phyloP scores from a whole-genome alignment of 2,888 invertebrate species.

The Scaptomyza parva region DNA sequence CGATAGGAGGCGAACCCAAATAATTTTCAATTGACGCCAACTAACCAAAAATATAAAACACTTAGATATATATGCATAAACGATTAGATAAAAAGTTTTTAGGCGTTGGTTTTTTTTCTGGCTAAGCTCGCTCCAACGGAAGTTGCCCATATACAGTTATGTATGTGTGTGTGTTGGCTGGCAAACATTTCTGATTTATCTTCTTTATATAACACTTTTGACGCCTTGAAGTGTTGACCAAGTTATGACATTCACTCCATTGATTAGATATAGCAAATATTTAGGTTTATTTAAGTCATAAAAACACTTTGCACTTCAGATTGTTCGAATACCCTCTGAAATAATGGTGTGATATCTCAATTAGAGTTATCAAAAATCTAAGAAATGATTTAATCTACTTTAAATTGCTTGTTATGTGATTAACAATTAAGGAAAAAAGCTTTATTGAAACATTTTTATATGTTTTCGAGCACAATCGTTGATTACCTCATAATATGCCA shows the following conservation, averaged over 20 bases:
- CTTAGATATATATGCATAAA: too few relatives aligned
- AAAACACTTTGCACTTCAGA: conserved; percentile 19
- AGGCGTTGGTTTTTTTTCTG: conserved; percentile 16
- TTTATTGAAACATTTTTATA: neutral
- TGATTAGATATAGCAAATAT: conserved; percentile 55
- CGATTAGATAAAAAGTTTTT: conserved; percentile 50
- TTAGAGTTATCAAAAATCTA: conserved; percentile 4
- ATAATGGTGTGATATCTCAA: conserved; percentile 1
- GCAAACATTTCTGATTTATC: conserved; percentile 30
- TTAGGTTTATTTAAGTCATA: conserved; percentile 17
- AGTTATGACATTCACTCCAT: conserved; percentile 10
- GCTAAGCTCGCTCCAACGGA: conserved; percentile 20
- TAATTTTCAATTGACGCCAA: too few relatives aligned
- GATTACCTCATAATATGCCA: conserved; percentile 4
- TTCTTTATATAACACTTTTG: conserved; percentile 33
- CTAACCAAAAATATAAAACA: too few relatives aligned
- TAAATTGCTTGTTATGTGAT: conserved; percentile 1
- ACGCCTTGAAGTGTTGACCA: conserved; percentile 26
- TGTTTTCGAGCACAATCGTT: neutral
- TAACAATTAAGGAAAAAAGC: neutral
- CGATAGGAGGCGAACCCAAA: conserved; percentile 46
- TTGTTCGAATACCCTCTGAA: neutral
- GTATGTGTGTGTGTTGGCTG: neutral
- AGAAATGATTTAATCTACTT: conserved; percentile 2
- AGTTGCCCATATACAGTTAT: conserved; percentile 26